phyloP scores from a whole-genome alignment of 1,140 invertebrate species.

The Heliconius eleuchia region DNA sequence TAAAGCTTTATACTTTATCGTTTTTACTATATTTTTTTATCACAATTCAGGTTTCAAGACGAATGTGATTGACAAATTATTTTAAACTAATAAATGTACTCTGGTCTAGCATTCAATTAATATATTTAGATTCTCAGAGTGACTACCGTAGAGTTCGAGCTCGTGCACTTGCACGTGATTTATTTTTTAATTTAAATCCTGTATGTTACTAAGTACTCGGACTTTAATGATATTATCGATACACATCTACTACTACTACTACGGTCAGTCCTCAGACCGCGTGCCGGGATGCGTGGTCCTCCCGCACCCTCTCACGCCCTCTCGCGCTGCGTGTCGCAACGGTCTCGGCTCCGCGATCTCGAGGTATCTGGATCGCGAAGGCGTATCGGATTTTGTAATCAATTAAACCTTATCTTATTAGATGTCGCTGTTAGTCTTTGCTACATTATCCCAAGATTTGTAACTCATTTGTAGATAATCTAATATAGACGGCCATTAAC shows the following conservation, averaged over 20 bases:
- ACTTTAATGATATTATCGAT: no score
- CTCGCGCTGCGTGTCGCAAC: neutral
- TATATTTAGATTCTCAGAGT: no score
- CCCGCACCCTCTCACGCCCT: neutral
- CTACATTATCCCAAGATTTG: neutral
- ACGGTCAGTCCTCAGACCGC: no score
- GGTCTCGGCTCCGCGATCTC: conserved; percentile 13
- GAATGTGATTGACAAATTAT: neutral
- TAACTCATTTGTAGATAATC: neutral
- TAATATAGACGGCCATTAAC: neutral
- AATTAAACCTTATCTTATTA: conserved; percentile 7
- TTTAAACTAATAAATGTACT: neutral
- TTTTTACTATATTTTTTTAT: neutral
- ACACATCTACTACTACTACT: no score
- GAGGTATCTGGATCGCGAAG: conserved; percentile 7
- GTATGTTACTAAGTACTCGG: no score
- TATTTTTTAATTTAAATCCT: no score
- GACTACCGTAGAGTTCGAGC: no score
- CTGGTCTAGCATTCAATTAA: no score
- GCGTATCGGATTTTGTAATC: neutral
- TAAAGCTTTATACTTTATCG: neutral
- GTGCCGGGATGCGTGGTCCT: neutral
- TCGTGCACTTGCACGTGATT: no score
- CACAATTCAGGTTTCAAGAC: neutral
- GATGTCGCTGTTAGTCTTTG: neutral